A percentile compares a stretch with the other conserved stretches of the same genome.
Conservation (phyloP, 2,888 invertebrate genomes). For the Leptura quadrifasciata region DNA sequence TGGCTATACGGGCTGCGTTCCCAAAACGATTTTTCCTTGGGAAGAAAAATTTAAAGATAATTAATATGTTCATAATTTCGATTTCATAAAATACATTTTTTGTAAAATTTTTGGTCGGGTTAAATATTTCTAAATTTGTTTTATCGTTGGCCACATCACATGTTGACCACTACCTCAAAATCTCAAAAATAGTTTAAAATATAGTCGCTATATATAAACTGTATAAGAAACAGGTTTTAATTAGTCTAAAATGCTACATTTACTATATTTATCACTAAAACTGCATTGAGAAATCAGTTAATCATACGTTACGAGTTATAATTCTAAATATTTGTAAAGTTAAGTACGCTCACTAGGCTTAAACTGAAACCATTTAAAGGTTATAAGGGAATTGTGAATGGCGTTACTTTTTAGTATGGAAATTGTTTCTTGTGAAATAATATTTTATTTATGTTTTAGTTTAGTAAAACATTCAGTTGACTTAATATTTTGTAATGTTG, state of each 20-base stretch:
- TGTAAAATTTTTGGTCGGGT: too few species aligned
- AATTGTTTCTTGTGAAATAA: background rate
- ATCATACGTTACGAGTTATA: background rate
- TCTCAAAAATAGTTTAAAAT: too few species aligned
- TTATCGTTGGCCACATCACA: too few species aligned
- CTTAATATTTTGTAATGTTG: background rate
- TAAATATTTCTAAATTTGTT: too few species aligned
- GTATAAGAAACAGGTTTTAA: background rate
- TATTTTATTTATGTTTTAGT: background rate
- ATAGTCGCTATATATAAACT: too few species aligned
- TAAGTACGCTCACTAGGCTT: background rate
- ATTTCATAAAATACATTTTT: too few species aligned
- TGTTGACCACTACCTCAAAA: too few species aligned
- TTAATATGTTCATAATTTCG: too few species aligned
- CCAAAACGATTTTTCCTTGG: too few species aligned
- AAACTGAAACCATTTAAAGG: conserved; percentile 1
- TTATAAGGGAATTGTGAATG: conserved; percentile 7
- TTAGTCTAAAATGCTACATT: background rate
- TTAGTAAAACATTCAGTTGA: background rate
- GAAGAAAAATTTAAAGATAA: too few species aligned
- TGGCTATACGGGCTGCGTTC: too few species aligned
- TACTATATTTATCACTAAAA: background rate
- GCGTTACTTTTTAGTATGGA: background rate
- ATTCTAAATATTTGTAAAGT: background rate
- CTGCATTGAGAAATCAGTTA: background rate